Evolutionary conservation across 64 coral and sea anemone species (phyloP).

Genomic region (Cladopsammia gracilis): DNA sequence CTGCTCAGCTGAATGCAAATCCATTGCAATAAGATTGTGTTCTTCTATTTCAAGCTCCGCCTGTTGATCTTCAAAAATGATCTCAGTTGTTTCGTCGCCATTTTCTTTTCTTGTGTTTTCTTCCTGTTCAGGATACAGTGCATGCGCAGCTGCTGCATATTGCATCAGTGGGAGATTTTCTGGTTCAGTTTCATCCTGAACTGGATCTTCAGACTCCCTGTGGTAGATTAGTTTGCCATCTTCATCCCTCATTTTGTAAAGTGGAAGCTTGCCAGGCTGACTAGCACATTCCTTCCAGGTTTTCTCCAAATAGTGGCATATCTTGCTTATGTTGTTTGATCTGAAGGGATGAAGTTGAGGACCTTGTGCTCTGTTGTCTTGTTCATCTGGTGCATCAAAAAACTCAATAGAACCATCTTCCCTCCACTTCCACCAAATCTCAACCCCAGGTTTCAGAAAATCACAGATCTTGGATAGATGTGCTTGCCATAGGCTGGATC

Average conservation of each 20-base stretch:
- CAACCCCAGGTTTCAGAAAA: neutral
- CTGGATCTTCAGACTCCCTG: neutral
- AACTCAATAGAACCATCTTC: constrained; percentile 38
- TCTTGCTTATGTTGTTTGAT: neutral
- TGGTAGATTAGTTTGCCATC: constrained; percentile 30
- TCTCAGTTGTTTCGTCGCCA: neutral
- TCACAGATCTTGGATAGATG: constrained; percentile 25
- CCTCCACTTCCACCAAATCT: constrained; percentile 3
- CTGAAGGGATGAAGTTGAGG: constrained; percentile 15
- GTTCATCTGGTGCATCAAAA: constrained; percentile 19
- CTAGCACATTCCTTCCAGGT: constrained; percentile 1
- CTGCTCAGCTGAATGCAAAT: neutral
- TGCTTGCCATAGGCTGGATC: constrained; percentile 17
- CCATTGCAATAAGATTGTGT: neutral
- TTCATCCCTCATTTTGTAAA: constrained; percentile 33
- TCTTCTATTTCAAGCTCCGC: neutral
- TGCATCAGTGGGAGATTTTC: neutral
- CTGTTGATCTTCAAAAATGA: constrained; percentile 12
- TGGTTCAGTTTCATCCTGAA: neutral
- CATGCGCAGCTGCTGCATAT: neutral
- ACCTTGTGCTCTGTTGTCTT: neutral
- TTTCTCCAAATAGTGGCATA: neutral
- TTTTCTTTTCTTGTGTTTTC: neutral
- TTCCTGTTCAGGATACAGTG: neutral
- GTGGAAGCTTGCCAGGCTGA: neutral